phyloP scores from a whole-genome alignment of 2,113 vertebrate genomes.

The Oryctolagus cuniculus region DNA sequence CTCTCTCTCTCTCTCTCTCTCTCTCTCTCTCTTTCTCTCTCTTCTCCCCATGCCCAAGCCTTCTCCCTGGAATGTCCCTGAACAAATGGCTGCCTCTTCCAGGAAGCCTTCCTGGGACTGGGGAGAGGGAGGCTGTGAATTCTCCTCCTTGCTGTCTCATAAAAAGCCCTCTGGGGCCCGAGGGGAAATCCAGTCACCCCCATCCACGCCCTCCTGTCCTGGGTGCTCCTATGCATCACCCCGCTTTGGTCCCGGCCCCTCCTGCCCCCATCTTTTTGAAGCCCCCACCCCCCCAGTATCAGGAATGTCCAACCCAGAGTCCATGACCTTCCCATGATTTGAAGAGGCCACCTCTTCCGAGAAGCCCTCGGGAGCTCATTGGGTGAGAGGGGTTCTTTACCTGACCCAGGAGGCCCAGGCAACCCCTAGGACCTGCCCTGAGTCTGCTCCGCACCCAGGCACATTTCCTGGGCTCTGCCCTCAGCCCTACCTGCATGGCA shows the following conservation, averaged over 20 bases:
- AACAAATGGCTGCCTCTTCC: neutral
- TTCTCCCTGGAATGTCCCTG: conserved; percentile 50
- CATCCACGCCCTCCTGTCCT: neutral
- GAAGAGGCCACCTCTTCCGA: neutral
- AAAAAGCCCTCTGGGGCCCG: neutral
- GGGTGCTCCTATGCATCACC: neutral
- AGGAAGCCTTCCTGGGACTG: conserved; percentile 44
- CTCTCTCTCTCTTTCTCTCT: too few relatives aligned
- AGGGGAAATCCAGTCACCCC: neutral
- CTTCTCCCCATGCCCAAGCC: neutral
- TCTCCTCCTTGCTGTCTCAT: conserved; percentile 30
- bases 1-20: neutral
- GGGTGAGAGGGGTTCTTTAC: neutral
- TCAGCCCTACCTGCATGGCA: neutral
- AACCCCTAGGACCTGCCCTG: neutral
- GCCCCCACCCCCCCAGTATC: neutral
- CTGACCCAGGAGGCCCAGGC: neutral
- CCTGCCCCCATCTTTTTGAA: neutral
- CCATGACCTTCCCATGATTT: neutral
- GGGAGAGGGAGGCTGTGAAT: conserved; percentile 2
- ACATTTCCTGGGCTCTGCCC: too few relatives aligned
- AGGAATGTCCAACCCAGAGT: neutral
- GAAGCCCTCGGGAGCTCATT: neutral
- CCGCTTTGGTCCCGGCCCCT: neutral
- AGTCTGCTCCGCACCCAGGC: too few relatives aligned